Conservation (phyloP, 2,888 invertebrate genomes). For the Callyntrura sp. region DNA sequence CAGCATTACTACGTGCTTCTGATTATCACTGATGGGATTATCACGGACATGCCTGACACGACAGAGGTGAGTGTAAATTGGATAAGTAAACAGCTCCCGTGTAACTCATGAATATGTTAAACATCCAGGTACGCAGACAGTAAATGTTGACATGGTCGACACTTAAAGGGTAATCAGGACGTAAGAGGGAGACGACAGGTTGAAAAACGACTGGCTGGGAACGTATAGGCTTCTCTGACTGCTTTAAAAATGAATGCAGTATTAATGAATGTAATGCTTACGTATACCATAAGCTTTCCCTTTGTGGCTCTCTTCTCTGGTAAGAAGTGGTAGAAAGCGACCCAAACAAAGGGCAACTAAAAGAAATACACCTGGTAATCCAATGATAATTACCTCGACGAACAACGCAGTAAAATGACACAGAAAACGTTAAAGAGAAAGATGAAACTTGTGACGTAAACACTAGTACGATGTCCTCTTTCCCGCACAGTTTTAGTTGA, state of each 20-base stretch:
- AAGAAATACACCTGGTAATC: background rate
- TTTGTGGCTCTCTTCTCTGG: too few species aligned
- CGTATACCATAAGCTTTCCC: too few species aligned
- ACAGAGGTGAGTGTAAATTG: conserved; percentile 84
- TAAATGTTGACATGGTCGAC: too few species aligned
- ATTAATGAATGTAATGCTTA: too few species aligned
- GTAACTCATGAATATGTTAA: background rate
- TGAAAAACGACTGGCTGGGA: too few species aligned
- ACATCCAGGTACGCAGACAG: too few species aligned
- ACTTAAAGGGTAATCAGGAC: too few species aligned
- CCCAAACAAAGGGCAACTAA: background rate
- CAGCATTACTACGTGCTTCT: conserved; percentile 87
- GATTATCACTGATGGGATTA: conserved; percentile 87
- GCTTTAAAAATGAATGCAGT: too few species aligned
- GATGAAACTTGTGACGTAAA: background rate
- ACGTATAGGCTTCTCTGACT: too few species aligned
- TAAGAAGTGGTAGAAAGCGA: background rate
- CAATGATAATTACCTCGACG: conserved; percentile 21
- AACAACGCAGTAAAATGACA: background rate
- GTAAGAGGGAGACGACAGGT: too few species aligned
- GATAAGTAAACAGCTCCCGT: background rate
- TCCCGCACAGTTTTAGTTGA: conserved; percentile 18
- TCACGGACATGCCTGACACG: conserved; percentile 87
- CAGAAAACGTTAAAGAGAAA: background rate
- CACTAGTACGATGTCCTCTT: background rate